A percentile compares a stretch with the other conserved stretches of the same genome.
Conservation (phyloP, 92 coral and sea anemone genomes). For the Plumapathes pennacea region DNA sequence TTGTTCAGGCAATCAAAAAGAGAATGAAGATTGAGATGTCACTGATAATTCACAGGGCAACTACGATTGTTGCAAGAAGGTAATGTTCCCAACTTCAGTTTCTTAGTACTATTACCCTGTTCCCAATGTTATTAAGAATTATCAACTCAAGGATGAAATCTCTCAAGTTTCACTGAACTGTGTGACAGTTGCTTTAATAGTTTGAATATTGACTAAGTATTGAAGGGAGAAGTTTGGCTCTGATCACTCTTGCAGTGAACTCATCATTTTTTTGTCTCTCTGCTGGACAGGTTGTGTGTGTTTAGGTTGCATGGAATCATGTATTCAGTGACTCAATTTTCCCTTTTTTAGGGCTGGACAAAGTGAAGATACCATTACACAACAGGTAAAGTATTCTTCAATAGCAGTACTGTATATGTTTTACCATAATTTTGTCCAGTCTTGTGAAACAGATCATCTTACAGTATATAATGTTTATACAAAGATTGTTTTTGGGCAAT, state of each 20-base stretch:
- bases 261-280: too few species aligned
- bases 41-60: conserved; percentile 91
- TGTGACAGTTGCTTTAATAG: too few species aligned
- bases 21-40: conserved; percentile 99
- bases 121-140: too few species aligned
- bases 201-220: too few species aligned
- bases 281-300: neutral
- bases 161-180: too few species aligned
- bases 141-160: too few species aligned
- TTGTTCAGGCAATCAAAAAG: conserved; percentile 77
- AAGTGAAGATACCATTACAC: conserved; percentile 84
- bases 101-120: too few species aligned
- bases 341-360: conserved; percentile 71
- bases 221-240: too few species aligned
- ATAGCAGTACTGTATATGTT: neutral
- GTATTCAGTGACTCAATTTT: neutral
- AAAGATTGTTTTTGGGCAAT: too few species aligned
- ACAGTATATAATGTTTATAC: too few species aligned
- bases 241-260: neutral
- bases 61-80: conserved; percentile 93
- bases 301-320: neutral
- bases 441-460: too few species aligned
- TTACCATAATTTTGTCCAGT: neutral
- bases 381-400: conserved; percentile 56
- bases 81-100: too few species aligned